phyloP scores from a whole-genome alignment of 2,113 vertebrate genomes.

The Leptocoma aspasia region DNA sequence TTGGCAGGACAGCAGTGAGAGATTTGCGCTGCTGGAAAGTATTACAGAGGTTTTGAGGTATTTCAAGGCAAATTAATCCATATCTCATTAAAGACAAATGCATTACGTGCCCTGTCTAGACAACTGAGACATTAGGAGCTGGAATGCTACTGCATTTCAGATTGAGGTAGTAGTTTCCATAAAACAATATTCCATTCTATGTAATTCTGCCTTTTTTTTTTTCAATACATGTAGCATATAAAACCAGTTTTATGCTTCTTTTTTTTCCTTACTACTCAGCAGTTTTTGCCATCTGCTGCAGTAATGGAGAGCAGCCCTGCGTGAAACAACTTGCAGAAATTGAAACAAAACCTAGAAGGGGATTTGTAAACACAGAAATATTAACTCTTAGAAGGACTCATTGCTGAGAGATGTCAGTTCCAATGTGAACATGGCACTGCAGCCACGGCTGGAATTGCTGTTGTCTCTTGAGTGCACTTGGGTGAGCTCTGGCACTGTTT shows the following conservation, averaged over 20 bases:
- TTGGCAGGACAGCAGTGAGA: conserved; percentile 5
- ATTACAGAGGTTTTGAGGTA: conserved; percentile 16
- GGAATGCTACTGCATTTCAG: not conserved
- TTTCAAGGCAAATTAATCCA: not conserved
- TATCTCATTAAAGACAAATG: conserved; percentile 18
- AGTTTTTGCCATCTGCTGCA: conserved; percentile 9
- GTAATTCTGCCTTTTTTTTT: not conserved
- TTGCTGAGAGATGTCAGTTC: not conserved
- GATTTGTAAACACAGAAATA: not conserved
- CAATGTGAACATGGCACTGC: not conserved
- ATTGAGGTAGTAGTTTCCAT: not conserved
- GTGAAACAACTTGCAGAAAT: not conserved
- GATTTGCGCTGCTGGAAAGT: conserved; percentile 22
- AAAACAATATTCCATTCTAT: not conserved
- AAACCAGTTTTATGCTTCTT: not conserved
- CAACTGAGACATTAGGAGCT: not conserved
- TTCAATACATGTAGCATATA: not conserved
- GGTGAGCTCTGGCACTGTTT: not conserved
- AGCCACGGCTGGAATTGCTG: not conserved
- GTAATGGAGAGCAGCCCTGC: not conserved
- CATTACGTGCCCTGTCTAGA: conserved; percentile 16
- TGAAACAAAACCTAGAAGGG: not conserved
- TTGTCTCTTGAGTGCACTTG: not conserved
- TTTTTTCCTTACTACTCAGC: conserved; percentile 1
- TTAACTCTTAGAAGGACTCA: not conserved